These are phyloP conservation scores for Nesometra sesokonis DNA, from an alignment of 35 echinoderm and acorn worm species.

Conservation along the genomic window DNA sequence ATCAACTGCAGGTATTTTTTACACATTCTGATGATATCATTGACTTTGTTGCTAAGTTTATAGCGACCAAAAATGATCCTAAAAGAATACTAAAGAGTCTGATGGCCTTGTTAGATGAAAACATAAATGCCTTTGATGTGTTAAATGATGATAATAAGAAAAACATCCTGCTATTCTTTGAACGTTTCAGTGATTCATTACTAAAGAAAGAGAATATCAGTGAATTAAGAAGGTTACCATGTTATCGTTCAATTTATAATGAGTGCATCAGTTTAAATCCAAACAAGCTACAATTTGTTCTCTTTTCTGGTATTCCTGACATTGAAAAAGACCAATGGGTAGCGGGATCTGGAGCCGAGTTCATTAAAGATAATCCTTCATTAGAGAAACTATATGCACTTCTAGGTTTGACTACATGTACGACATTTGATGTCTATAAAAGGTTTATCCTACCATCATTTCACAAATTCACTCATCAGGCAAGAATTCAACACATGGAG, in stretches of 20 bases:
- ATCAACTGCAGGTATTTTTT: neutral
- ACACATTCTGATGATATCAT: neutral
- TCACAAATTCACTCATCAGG: neutral
- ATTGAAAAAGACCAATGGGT: slow-evolving; percentile 13
- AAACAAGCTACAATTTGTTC: neutral
- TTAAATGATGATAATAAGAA: neutral
- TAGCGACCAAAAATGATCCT: neutral
- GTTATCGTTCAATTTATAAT: slow-evolving; percentile 19
- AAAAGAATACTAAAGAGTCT: neutral
- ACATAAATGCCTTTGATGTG: neutral
- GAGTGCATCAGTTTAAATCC: neutral
- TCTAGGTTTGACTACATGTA: neutral
- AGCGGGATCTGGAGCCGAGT: neutral
- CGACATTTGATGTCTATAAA: neutral
- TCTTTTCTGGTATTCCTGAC: neutral
- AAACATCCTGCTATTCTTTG: slow-evolving; percentile 17
- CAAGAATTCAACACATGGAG: slow-evolving; percentile 4
- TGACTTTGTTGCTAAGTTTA: neutral
- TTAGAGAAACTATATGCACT: neutral
- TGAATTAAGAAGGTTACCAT: slow-evolving; percentile 27
- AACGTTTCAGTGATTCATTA: neutral
- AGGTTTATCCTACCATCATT: slow-evolving; percentile 21
- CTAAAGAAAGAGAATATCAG: neutral
- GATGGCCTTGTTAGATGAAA: neutral
- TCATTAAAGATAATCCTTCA: neutral